Percentiles rank a stretch among this genome's conserved stretches.
Conservation (phyloP, 2,888 invertebrate genomes). For the Acleris laterana region DNA sequence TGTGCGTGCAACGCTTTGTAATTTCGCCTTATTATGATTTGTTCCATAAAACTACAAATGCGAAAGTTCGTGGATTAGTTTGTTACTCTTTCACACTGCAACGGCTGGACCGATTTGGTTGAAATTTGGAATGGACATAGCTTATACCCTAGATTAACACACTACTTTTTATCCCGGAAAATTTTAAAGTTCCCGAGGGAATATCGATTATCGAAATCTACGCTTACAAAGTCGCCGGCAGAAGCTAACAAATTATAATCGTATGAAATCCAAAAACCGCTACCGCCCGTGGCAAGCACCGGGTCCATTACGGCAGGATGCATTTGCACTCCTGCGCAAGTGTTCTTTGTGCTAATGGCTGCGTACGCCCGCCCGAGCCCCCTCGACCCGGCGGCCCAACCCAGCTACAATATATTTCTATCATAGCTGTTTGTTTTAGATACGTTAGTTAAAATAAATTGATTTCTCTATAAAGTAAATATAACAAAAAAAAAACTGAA, state of each 20-base stretch:
- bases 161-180: neutral
- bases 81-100: too few species aligned
- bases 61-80: too few species aligned
- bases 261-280: neutral
- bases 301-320: slow-evolving; percentile 4
- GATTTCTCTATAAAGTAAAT: too few species aligned
- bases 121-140: too few species aligned
- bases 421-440: neutral
- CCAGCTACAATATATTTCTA: neutral
- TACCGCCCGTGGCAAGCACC: neutral
- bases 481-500: too few species aligned
- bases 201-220: neutral
- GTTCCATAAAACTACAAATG: too few species aligned
- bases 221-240: neutral
- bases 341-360: slow-evolving; percentile 16
- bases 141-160: too few species aligned
- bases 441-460: too few species aligned
- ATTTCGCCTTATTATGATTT: too few species aligned
- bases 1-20: too few species aligned
- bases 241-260: too few species aligned
- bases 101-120: too few species aligned
- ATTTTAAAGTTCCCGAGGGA: neutral
- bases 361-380: neutral
- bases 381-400: neutral
- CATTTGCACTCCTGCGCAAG: slow-evolving; percentile 21